Base-by-base conservation (phyloP, 2,113 vertebrate species). In the Columbina picui region DNA sequence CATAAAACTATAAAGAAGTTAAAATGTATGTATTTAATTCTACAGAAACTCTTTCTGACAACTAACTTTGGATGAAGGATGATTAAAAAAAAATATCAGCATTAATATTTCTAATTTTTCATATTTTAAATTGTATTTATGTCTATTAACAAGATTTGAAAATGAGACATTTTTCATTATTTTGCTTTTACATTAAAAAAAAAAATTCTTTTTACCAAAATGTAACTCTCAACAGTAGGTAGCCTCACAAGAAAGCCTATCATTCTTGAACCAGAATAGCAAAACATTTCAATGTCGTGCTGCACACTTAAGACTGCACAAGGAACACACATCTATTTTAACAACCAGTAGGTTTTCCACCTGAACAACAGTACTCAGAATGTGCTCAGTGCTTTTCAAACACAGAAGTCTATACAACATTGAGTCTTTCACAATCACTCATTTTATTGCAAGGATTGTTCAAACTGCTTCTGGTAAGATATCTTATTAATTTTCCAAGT, bases 371-470 rank as follows among this genome's bases (percentile, higher is more conserved):
- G 18, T 5, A 55, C 8, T 38, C 7, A 27, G 18, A 60, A 73
- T 3, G 7, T 10, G 39, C 12, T 19, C 45, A 3, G 16, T 43
- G 73, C 13, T 14, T 88, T 52, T 68, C 18, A 49, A 38, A 86
- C 56, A 80, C 0, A 1, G 52, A 75, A 82, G 50, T 9, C 4
- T 32, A 75, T 2, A 8, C 60, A 60, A 3, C 5, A 77, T 1
- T 0, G 0, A n/a, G 14, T n/a, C 6, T 36, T 79, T 68, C n/a
- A 60, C 34, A 52, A 9, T 27, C 34, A 19, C 11, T 27, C 7
- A 39, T 34, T 89, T 61, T n/a, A 71, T 17, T 56, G 0, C 10
- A 81, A 34, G 14, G 18, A 29, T 13, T 8, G 83, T 8, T 47
- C 7, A 47, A 68, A 69, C 21, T 12, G 7, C 26, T 73, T 41